These are phyloP conservation scores for Enhydra lutris DNA, from an alignment of 2,113 vertebrate species.

Conservation along the genomic window DNA sequence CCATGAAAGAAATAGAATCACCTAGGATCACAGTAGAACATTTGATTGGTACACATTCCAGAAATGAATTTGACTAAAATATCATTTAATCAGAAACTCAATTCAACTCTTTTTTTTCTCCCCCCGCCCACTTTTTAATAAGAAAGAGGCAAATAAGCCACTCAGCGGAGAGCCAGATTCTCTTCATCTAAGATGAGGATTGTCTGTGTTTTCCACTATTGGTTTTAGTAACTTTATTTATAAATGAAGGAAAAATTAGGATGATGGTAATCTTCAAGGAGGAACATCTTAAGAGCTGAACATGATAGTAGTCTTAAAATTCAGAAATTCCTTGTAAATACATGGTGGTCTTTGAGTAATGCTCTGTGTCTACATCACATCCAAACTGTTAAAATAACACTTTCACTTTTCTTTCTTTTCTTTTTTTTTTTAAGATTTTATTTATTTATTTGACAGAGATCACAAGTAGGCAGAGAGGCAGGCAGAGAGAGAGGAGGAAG, in stretches of 20 bases:
- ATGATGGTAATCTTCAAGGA: background rate
- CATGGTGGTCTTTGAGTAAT: background rate
- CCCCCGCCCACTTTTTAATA: background rate
- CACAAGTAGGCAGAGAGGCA: too few relatives aligned
- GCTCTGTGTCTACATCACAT: background rate
- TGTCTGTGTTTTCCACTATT: background rate
- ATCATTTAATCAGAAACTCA: background rate
- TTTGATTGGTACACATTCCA: conserved; percentile 12
- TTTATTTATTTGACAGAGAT: too few relatives aligned
- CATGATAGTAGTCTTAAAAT: background rate
- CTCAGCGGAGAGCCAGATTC: background rate
- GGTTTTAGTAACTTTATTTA: conserved; percentile 3
- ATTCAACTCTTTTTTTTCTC: background rate
- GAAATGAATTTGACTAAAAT: background rate
- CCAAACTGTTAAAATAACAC: background rate
- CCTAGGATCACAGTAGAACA: background rate
- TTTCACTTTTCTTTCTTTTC: background rate
- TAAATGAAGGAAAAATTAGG: background rate
- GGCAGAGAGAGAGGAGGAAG: too few relatives aligned
- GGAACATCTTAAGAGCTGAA: background rate
- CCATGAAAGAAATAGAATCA: background rate
- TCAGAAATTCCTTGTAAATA: background rate
- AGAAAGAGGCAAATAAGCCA: background rate
- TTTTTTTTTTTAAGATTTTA: too few relatives aligned
- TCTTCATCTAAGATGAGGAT: conserved; percentile 11